Conservation (phyloP, 2,797 vertebrate genomes). For the Phylloscopus collybita region DNA sequence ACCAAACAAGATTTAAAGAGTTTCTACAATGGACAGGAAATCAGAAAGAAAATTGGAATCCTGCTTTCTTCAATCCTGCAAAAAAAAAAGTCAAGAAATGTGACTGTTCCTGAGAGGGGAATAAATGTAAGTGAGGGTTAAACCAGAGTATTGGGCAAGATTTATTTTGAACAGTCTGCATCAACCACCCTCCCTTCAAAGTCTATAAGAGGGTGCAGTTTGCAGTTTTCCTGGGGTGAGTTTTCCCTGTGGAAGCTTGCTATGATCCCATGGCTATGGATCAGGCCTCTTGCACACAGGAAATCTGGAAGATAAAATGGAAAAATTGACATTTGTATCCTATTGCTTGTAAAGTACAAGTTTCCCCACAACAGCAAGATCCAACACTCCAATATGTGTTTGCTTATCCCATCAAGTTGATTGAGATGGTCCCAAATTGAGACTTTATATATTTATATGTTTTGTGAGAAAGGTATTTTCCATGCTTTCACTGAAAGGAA, state of each 20-base stretch:
- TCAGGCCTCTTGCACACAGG: neutral
- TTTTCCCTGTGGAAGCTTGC: neutral
- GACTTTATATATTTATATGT: neutral
- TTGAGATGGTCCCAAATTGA: neutral
- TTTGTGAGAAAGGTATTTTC: neutral
- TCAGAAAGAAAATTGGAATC: neutral
- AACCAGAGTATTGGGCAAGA: neutral
- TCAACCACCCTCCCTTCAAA: neutral
- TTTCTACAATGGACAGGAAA: neutral
- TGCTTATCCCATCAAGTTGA: neutral
- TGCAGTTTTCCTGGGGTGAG: neutral
- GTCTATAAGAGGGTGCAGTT: neutral
- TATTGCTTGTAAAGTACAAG: neutral
- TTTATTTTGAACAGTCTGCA: neutral
- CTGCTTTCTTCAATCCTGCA: neutral
- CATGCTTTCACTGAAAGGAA: neutral
- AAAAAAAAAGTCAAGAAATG: fast-evolving
- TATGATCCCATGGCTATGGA: neutral
- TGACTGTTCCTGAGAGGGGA: neutral
- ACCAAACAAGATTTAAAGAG: neutral
- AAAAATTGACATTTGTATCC: neutral
- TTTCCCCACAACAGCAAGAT: neutral
- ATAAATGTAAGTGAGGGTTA: neutral
- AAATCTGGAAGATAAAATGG: neutral
- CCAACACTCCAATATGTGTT: neutral